Conservation (phyloP, 2,113 vertebrate genomes). For the Misgurnus anguillicaudatus region DNA sequence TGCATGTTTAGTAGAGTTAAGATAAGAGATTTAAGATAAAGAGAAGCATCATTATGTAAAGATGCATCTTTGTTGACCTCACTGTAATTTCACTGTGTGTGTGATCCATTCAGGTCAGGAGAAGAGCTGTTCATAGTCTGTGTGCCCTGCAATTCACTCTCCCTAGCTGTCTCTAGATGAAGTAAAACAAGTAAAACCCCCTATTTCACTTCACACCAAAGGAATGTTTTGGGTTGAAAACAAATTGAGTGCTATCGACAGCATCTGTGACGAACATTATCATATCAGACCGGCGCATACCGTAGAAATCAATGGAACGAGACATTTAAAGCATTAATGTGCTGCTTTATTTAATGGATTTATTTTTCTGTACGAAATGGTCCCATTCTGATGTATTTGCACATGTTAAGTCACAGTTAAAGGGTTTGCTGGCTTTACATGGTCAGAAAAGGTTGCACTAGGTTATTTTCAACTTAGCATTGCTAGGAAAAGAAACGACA, state of each 20-base stretch:
- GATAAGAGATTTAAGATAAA: neutral
- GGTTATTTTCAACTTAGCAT: no score
- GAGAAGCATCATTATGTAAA: slow-evolving; percentile 41
- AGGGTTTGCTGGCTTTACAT: no score
- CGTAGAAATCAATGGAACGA: no score
- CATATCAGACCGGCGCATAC: neutral
- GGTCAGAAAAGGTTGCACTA: no score
- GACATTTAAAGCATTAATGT: no score
- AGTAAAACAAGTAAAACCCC: neutral
- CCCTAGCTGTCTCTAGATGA: slow-evolving; percentile 25
- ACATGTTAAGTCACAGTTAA: no score
- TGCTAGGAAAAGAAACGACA: no score
- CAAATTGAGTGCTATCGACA: neutral
- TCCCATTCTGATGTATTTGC: no score
- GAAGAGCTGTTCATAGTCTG: slow-evolving; percentile 32
- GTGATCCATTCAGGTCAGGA: slow-evolving; percentile 27
- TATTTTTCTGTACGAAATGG: no score
- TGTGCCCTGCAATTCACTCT: slow-evolving; percentile 35
- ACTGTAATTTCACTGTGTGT: slow-evolving; percentile 24
- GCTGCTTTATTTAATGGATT: no score
- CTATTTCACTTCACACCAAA: neutral
- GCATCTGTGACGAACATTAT: neutral
- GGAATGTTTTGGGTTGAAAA: slow-evolving; percentile 12
- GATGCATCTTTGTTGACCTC: slow-evolving; percentile 59
- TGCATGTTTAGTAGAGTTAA: neutral